Percentiles rank a stretch among this genome's conserved stretches.
phyloP scores from a whole-genome alignment of 2,797 vertebrate genomes.

The Chaunax sp. region DNA sequence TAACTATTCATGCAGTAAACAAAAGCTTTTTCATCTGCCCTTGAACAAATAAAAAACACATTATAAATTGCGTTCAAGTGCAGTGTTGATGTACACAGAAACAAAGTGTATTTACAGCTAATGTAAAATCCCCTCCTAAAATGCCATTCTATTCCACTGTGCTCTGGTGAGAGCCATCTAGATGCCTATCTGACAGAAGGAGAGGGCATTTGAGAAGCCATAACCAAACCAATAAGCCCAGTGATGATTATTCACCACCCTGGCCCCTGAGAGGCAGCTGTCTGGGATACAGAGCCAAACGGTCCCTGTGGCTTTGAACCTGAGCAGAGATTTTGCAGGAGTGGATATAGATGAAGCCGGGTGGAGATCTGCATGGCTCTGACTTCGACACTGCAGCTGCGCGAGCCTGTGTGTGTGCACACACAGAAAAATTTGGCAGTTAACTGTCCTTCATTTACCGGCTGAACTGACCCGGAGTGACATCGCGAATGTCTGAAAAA shows the following conservation, averaged over 20 bases:
- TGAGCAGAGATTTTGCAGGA: constrained; percentile 45
- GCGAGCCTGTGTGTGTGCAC: constrained; percentile 15
- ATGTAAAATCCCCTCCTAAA: constrained; percentile 22
- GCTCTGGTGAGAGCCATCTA: constrained; percentile 40
- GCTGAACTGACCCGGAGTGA: constrained; percentile 42
- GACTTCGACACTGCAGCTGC: constrained; percentile 46
- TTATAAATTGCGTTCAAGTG: constrained; percentile 17
- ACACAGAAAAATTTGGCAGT: constrained; percentile 24
- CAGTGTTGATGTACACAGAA: constrained; percentile 33
- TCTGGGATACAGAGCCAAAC: constrained; percentile 51
- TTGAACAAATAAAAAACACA: constrained; percentile 26
- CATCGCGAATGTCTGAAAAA: constrained; percentile 62
- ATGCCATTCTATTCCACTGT: constrained; percentile 39
- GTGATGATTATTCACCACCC: constrained; percentile 67
- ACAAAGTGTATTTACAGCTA: constrained; percentile 39
- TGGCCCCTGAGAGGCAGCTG: constrained; percentile 66
- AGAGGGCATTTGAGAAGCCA: constrained; percentile 66
- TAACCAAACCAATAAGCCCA: constrained; percentile 71
- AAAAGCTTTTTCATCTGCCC: constrained; percentile 31
- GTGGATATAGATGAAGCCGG: constrained; percentile 49
- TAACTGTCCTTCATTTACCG: constrained; percentile 49
- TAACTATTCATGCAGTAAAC: constrained; percentile 29
- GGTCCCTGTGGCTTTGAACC: constrained; percentile 67
- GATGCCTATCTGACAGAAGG: constrained; percentile 54
- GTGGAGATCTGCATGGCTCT: constrained; percentile 18